Evolutionary conservation across 1,140 invertebrate species (phyloP), one percentile per base, ranked within the genome.

Genomic region (Sitophilus oryzae): DNA sequence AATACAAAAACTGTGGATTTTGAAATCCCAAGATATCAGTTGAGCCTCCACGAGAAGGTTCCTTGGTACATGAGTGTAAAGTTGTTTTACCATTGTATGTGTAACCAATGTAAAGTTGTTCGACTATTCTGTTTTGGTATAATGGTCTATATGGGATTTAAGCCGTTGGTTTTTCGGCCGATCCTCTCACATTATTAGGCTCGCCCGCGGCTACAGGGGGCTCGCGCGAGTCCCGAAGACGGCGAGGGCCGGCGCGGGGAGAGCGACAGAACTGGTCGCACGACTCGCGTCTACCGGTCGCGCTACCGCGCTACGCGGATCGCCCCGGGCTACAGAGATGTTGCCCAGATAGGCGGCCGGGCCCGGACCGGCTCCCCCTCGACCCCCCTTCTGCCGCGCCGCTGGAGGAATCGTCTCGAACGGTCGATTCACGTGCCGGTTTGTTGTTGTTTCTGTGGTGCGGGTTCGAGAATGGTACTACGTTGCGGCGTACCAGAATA

Each of bases 271-370:
- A 48, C 44, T 55, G 52, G 52, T 55, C 52, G 45, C 52, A 55
- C 52, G 52, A 55, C 52, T 48, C 52, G 52, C 45, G 52, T 43
- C 52, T 55, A 55, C 52, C 52, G 45, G 52, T 55, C 52, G 52
- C 48, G 52, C 52, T 55, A 55, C 52, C 52, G 52, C 20, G 52
- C 52, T 55, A 55, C 52, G 45, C 52, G 35, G 41, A 48, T 22
- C 42, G 52, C 52, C 52, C 25, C 23, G 23, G 45, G 52, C 45
- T 42, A 48, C 37, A 25, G 48, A 55, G 52, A 55, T 55, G 52
- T 19, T 55, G 52, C 52, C 52, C 52, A 19, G 37, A 34, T 45
- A n/a, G 34, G 19, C 50, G 42, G 35, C 44, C 23, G 5, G 18
- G 19, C 34, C 44, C 43, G n/a, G 4, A 20, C 21, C 43, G 16